Evolutionary conservation across 2,797 vertebrate species (phyloP), one percentile per base, ranked within the genome.

Genomic region (Sebastes vulpes): DNA sequence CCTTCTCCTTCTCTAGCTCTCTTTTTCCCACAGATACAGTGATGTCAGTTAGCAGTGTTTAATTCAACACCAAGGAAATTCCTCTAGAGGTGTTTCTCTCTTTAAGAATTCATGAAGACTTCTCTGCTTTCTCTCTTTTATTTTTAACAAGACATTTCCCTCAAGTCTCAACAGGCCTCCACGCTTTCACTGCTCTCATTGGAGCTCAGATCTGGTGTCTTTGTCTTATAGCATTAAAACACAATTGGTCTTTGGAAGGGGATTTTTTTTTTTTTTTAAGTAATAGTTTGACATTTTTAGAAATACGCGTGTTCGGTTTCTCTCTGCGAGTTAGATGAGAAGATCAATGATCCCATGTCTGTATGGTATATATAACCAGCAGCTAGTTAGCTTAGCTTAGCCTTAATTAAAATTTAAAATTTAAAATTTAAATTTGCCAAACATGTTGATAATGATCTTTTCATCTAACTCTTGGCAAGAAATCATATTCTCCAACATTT

Each of bases 61-160:
- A 66, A 83, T 50, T 73, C 20, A 56, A 71, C 58, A 46, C 28
- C 16, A 21, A 32, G 20, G 32, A n/a, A 54, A 5, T 50, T 54
- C 50, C 46, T 82, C 67, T 66, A 12, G 11, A 25, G 54, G 35
- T 32, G 26, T 25, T 4, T 61, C 10, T 80, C 28, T 31, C 14
- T 63, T 83, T 70, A 64, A 73, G 31, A 67, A 71, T 82, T 48
- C 29, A 82, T 58, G 53, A 72, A 53, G 29, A 65, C 29, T 32
- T 48, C 59, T 38, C 50, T 64, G 31, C 56, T 59, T 67, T 53
- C 1, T 26, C 32, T 29, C 16, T 70, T 72, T 57, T 23, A 18
- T 28, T 58, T 72, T 58, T 31, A 52, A 53, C 2, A 29, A 65
- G 48, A 61, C 35, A 60, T 76, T 63, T 59, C 31, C 50, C 26